phyloP scores from a whole-genome alignment of 2,888 invertebrate genomes.

The Drosophila kuntzei region DNA sequence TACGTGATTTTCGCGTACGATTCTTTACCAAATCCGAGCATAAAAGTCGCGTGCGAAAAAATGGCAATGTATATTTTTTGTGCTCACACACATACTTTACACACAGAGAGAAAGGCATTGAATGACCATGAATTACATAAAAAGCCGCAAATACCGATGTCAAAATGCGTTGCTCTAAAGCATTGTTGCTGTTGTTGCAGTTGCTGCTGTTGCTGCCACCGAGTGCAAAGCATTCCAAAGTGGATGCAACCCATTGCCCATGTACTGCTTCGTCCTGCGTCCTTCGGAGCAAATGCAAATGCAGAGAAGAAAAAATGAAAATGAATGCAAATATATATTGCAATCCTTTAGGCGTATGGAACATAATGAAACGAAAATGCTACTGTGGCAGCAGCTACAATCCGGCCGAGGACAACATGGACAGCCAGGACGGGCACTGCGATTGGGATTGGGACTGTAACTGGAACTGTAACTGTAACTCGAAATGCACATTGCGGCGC shows the following conservation, averaged over 20 bases:
- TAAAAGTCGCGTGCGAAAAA: conserved; percentile 46
- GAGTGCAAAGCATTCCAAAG: conserved; percentile 68
- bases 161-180: conserved; percentile 76
- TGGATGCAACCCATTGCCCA: conserved; percentile 54
- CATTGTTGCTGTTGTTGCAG: conserved; percentile 45
- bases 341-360: conserved; percentile 82
- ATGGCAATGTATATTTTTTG: conserved; percentile 38
- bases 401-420: conserved; percentile 28
- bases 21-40: conserved; percentile 68
- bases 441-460: background rate
- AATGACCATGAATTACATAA: conserved; percentile 82
- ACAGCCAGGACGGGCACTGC: background rate
- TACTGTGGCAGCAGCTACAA: conserved; percentile 58
- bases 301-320: conserved; percentile 28
- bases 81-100: conserved; percentile 16
- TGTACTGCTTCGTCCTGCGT: conserved; percentile 37
- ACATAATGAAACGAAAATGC: conserved; percentile 83
- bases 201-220: conserved; percentile 24
- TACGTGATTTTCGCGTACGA: conserved; percentile 71
- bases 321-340: conserved; percentile 77
- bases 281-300: conserved; percentile 34
- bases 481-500: conserved; percentile 58
- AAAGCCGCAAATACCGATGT: conserved; percentile 81
- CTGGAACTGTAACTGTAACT: conserved; percentile 10
- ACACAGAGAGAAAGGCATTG: conserved; percentile 31